Percentiles rank a stretch among this genome's conserved stretches.
Evolutionary conservation across 2,113 vertebrate genomes (phyloP).

Genomic region (Donacobius atricapilla): DNA sequence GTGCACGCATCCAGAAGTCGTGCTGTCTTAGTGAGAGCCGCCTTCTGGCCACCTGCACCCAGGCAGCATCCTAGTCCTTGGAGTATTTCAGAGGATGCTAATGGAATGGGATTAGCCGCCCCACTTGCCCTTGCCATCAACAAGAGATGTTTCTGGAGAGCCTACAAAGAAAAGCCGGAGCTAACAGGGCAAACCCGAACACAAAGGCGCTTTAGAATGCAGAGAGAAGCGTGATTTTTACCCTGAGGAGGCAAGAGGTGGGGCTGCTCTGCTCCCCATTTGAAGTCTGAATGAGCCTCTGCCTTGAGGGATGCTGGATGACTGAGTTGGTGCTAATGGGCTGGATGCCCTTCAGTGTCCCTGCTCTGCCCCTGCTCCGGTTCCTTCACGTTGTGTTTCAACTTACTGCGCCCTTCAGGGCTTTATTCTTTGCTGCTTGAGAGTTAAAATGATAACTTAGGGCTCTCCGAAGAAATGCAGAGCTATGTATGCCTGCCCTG

Average conservation of each 20-base stretch:
- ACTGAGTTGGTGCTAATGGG: neutral
- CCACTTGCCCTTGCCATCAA: slow-evolving; percentile 16
- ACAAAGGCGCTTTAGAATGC: slow-evolving; percentile 22
- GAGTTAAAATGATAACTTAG: neutral
- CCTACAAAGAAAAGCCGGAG: neutral
- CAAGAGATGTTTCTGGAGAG: neutral
- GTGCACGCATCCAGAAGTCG: neutral
- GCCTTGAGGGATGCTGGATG: neutral
- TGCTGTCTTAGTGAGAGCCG: neutral
- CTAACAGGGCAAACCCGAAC: neutral
- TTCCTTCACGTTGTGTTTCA: neutral
- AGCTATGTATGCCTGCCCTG: neutral
- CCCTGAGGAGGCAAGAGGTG: neutral
- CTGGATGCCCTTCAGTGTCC: neutral
- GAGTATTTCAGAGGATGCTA: slow-evolving; percentile 14
- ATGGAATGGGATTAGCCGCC: slow-evolving; percentile 9
- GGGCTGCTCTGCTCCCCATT: neutral
- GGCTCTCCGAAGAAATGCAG: neutral
- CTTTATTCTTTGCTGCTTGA: neutral
- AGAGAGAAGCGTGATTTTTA: neutral
- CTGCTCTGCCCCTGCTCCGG: neutral
- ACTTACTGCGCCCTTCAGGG: neutral
- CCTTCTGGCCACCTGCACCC: neutral
- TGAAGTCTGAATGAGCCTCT: neutral
- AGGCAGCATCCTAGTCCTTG: neutral